Evolutionary conservation across 1,140 invertebrate species (phyloP), one percentile per base, ranked within the genome.

Genomic region (Protaetia brevitarsis): DNA sequence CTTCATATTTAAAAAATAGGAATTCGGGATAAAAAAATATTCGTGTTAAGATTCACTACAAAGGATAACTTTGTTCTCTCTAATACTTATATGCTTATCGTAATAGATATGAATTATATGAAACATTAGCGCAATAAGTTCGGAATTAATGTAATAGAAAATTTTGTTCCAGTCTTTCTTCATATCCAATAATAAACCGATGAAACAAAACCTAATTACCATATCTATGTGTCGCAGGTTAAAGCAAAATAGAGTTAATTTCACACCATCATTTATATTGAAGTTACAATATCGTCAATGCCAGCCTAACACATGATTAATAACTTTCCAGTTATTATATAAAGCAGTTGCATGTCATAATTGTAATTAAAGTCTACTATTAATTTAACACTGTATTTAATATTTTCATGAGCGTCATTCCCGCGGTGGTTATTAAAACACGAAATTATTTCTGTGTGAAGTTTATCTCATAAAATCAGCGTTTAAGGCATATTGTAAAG

Each of bases 381-480:
- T 51, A 51, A 51, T 51, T n/a, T 51, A 51, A 51, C 41, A 51
- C 26, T 23, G 16, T 23, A 51, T 51, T 51, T 51, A 51, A 19
- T 23, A 51, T 51, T 51, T 51, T 51, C 41, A 51, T 51, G 19
- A 19, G 16, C 41, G 41, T 51, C 41, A 51, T 51, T 51, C 41
- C 26, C 41, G 19, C n/a, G 41, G 21, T 51, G 41, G 41, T 51
- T 51, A 51, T 51, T 51, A 51, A n/a, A 51, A 51, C 41, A 23
- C 19, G 41, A 51, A 51, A 51, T 51, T 51, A 51, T 51, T 51
- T n/a, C n/a, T 23, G 41, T 51, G 41, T 51, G 41, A 51, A 51
- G 41, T 23, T 51, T 51, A 51, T 51, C 41, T 51, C 19, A 51
- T 51, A 51, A 51, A 51, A 23, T n/a, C n/a, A 16, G 26, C 41